Percentiles rank a stretch among this genome's conserved stretches.
Conservation (phyloP, 2,888 invertebrate species). For the Plagodis dolabraria region DNA sequence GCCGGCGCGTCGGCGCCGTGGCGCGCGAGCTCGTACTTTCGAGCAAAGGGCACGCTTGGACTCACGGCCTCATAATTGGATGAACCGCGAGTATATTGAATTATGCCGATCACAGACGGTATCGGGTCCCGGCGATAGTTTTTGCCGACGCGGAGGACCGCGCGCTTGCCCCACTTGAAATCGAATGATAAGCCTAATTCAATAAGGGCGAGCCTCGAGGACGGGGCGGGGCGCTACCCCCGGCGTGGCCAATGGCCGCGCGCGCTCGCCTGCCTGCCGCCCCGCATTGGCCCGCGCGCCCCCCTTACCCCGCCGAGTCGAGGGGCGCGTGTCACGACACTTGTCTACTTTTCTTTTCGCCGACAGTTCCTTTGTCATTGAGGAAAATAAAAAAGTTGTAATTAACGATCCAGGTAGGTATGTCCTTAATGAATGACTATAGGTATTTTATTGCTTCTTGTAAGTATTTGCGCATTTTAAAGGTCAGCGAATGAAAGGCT, state of each 20-base stretch:
- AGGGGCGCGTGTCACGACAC: constrained; percentile 83
- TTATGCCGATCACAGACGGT: constrained; percentile 83
- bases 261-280: constrained; percentile 54
- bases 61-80: constrained; percentile 81
- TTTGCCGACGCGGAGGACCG: constrained; percentile 76
- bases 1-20: constrained; percentile 48
- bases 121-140: constrained; percentile 75
- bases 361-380: constrained; percentile 85
- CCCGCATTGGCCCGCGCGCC: constrained; percentile 58
- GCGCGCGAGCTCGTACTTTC: constrained; percentile 62
- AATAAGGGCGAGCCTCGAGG: constrained; percentile 87
- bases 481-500: constrained; percentile 9
- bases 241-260: constrained; percentile 68
- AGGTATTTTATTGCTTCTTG: constrained; percentile 58
- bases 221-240: constrained; percentile 79
- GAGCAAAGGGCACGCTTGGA: constrained; percentile 47
- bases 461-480: constrained; percentile 23
- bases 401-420: constrained; percentile 84
- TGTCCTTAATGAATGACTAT: constrained; percentile 71
- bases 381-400: constrained; percentile 85
- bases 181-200: constrained; percentile 92
- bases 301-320: constrained; percentile 58
- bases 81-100: constrained; percentile 78
- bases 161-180: constrained; percentile 83
- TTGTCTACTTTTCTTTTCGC: constrained; percentile 85